Evolutionary conservation across 2,797 vertebrate species (phyloP).

Genomic region (Takifugu ocellatus): DNA sequence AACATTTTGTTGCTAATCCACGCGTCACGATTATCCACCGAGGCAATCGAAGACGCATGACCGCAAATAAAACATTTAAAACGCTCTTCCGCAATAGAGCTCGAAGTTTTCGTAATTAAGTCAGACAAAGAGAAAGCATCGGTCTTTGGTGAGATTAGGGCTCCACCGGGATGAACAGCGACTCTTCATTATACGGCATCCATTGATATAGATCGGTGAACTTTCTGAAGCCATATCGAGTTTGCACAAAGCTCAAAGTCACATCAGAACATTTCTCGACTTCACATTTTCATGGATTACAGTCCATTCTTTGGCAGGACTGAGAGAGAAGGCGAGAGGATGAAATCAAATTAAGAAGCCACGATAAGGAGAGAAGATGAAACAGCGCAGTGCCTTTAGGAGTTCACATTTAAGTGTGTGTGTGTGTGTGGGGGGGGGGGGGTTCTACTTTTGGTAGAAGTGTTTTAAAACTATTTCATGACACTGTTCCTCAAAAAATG

Average conservation of each 20-base stretch:
- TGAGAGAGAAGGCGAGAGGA: conserved; percentile 7
- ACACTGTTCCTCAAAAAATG: not conserved
- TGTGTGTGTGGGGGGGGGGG: not conserved
- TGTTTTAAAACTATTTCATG: conserved; percentile 1
- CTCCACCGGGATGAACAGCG: conserved; percentile 34
- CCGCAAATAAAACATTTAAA: conserved; percentile 25
- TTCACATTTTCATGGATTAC: conserved; percentile 23
- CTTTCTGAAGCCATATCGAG: conserved; percentile 24
- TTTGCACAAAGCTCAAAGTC: conserved; percentile 30
- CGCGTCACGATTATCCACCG: conserved; percentile 61
- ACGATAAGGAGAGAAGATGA: conserved; percentile 7
- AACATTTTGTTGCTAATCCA: conserved; percentile 68
- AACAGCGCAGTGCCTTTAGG: not conserved
- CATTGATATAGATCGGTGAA: conserved; percentile 50
- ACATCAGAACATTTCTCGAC: conserved; percentile 28
- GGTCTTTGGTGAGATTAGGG: conserved; percentile 14
- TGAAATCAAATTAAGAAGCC: conserved; percentile 16
- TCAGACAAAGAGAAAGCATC: conserved; percentile 7
- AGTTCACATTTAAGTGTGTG: conserved; percentile 9
- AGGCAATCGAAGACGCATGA: conserved; percentile 35
- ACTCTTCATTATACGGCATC: conserved; percentile 44
- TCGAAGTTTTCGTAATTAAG: conserved; percentile 24
- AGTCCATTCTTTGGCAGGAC: not conserved
- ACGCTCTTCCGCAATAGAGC: not conserved
- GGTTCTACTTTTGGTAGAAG: not conserved